Evolutionary conservation across 2,113 vertebrate genomes (phyloP), one percentile per base, ranked within the genome.

Genomic region (Candoia aspera): DNA sequence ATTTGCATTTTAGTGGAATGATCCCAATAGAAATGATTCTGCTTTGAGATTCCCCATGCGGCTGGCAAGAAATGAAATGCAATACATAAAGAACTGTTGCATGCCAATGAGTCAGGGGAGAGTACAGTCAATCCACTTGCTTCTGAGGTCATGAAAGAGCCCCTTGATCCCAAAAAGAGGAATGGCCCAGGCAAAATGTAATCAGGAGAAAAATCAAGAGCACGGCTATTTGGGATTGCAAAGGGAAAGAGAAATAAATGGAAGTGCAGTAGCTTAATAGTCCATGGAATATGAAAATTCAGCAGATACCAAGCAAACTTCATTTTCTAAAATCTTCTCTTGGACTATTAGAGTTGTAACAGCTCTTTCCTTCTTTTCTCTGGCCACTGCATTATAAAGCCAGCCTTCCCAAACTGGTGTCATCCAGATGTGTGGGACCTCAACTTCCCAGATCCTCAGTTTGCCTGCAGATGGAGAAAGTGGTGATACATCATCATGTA

Each of bases 1-100:
- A 92, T 92, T 92, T 60, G 91, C 91, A 88, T 92, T 84, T 92
- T 92, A 88, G 83, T 92, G 86, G 83, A 88, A 83, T 88, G 55
- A 24, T 84, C 3, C 42, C 42, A 59, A 53, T 54, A 57, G 49
- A 92, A 84, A 88, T 11, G 11, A 92, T 83, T 49, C 55, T 84
- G 68, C 86, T 53, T 59, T 49, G 86, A 88, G 86, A 92, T 60
- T 46, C n/a, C 91, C 84, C 60, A 23, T 0, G 11, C 59, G 60
- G 12, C 55, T 46, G 5, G 68, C 1, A 29, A 88, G 79, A 92
- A 88, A 87, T 59, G 54, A 92, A 88, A 58, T 88, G 68, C 62
- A 92, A 84, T 46, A 92, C 84, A 57, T 88, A 21, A 26, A 49
- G 42, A 88, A 88, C 42, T 84, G 91, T 87, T 88, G 86, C 68